Base-by-base conservation (phyloP, 2,888 invertebrate species). In the Ophion ellenae region DNA sequence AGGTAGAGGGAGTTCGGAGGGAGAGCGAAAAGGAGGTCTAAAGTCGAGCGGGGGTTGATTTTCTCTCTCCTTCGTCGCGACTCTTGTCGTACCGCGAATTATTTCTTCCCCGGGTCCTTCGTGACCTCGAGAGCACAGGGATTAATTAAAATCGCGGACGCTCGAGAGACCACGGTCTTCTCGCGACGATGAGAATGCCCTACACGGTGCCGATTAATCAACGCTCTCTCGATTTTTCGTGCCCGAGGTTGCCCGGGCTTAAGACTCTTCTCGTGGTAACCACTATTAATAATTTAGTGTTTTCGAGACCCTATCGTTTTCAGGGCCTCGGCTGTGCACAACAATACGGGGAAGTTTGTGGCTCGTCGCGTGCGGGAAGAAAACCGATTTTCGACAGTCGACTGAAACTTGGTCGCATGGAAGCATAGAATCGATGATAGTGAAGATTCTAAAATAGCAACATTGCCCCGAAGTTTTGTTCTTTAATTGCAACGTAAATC, bases 101-200 rank as follows among this genome's bases (percentile, higher is more conserved):
- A 84, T 86, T 86, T 75, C 84, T 74, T 78, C 64, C 81, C 45
- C 81, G 74, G 69, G 45, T 57, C 66, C 79, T 81, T 74, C 45
- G 81, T 63, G 78, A 85, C 80, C 81, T 74, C 85, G 80, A 88
- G 86, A 70, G 59, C 84, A 66, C 75, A 77, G 45, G 86, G 89
- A 91, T 91, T 91, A 91, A 91, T 91, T 91, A 91, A 91, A 91
- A 91, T 91, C 90, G 88, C 88, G 89, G 89, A 88, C 90, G 89
- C 90, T 83, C 83, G 86, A 86, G 78, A 74, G 77, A 76, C 61
- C 75, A 53, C 76, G 66, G 67, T 78, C 45, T 75, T 81, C 66
- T 73, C 61, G 81, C 84, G 81, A 83, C 79, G 47, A 81, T 70
- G 61, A 53, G 61, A 59, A 59, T 24, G 69, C 45, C 32, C 75